phyloP scores from a whole-genome alignment of 2,113 vertebrate genomes.

The Spermophilus dauricus region DNA sequence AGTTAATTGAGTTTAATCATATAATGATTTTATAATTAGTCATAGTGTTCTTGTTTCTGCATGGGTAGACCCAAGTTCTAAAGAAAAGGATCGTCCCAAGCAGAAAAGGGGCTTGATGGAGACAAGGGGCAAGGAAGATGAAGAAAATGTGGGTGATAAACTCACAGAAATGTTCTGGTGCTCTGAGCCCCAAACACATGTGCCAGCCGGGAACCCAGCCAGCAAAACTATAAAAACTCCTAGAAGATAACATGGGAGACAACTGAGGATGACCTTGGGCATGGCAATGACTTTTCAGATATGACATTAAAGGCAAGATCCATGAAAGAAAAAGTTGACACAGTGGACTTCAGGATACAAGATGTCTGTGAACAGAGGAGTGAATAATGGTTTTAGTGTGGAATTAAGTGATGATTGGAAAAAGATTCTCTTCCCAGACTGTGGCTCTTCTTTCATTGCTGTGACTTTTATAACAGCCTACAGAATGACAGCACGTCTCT shows the following conservation, averaged over 20 bases:
- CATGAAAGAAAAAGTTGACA: not conserved
- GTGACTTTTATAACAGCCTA: not conserved
- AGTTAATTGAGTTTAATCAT: conserved; percentile 91
- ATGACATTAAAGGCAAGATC: not conserved
- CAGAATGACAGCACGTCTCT: not conserved
- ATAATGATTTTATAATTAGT: conserved; percentile 88
- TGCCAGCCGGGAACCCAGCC: too few relatives aligned
- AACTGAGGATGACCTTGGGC: not conserved
- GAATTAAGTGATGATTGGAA: not conserved
- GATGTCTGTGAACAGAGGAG: not conserved
- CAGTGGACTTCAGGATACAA: not conserved
- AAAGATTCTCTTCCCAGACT: not conserved
- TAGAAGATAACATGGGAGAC: not conserved
- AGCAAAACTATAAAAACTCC: not conserved
- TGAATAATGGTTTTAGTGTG: not conserved
- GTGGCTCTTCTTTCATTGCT: not conserved
- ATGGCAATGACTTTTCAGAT: not conserved
- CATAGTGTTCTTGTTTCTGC: conserved; percentile 82
- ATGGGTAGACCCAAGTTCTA: conserved; percentile 76
- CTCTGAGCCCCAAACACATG: too few relatives aligned
- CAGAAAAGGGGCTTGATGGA: conserved; percentile 39
- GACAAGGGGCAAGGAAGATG: too few relatives aligned
- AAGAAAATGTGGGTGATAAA: too few relatives aligned
- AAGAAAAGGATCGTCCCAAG: not conserved
- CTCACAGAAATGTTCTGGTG: too few relatives aligned